Base-by-base conservation (phyloP, 2,888 invertebrate genomes). In the Halictus quadricinctus region DNA sequence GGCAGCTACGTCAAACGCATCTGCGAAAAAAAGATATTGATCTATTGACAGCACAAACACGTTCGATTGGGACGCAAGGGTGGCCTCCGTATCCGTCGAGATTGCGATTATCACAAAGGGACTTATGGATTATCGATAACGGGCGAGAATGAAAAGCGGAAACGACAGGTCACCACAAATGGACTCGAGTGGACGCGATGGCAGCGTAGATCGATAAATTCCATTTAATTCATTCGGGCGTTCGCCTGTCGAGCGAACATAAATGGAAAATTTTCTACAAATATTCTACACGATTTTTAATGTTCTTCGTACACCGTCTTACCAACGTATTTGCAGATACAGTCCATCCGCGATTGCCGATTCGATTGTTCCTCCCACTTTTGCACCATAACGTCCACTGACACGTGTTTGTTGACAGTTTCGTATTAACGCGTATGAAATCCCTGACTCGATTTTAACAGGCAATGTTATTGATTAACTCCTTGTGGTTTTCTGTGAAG, bases 91-190 rank as follows among this genome's bases (percentile, higher is more conserved):
- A 78, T 75, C 84, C 75, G 77, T 79, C 77, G 86, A 86, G 82
- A 83, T 83, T 80, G 86, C 86, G 82, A 86, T 86, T 86, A 86
- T 86, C 86, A 86, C 85, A 85, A 85, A 86, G 86, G 86, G 82
- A 81, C 85, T 86, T 86, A 85, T 86, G 87, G 87, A 86, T 87
- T 87, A 86, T 83, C 87, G 87, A 87, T 86, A 87, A 83, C 86
- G 50, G 77, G 75, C 72, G 60, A 66, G 80, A 80, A 79, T 82
- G 86, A 85, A 86, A 86, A 80, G 87, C 80, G 86, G 87, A 86
- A 86, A 81, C 83, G 87, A 87, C 86, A 83, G 87, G 85, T 78
- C 85, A 48, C 85, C 75, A 43, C 75, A 83, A 79, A 80, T 75
- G 77, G 86, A 83, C 74, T 83, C 78, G 87, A 87, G 87, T 87